Evolutionary conservation across 2,797 vertebrate genomes (phyloP).

Genomic region (Chelon auratus): DNA sequence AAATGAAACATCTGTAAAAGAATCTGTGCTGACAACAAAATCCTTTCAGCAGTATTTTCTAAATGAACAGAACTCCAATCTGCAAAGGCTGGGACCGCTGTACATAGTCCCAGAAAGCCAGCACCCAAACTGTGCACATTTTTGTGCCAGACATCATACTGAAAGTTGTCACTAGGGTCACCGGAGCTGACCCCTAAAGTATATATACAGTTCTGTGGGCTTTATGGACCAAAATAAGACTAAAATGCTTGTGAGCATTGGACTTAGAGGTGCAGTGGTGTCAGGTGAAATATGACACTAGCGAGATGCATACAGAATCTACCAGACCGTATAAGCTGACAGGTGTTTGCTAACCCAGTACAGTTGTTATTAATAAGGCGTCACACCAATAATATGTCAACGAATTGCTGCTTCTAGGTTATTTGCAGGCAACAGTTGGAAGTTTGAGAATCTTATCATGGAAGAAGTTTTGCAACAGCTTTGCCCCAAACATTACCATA

Average conservation of each 20-base stretch:
- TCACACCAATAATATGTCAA: not conserved
- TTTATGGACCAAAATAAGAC: not conserved
- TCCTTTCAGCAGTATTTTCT: too few relatives aligned
- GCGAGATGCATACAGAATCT: not conserved
- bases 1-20: too few relatives aligned
- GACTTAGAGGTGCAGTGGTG: not conserved
- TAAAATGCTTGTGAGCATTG: slow-evolving; percentile 1
- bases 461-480: slow-evolving; percentile 60
- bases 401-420: not conserved
- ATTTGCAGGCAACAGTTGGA: slow-evolving; percentile 15
- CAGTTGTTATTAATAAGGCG: not conserved
- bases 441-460: slow-evolving; percentile 18
- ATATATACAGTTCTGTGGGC: not conserved
- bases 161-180: too few relatives aligned
- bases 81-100: too few relatives aligned
- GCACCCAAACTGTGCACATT: too few relatives aligned
- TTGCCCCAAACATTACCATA: slow-evolving; percentile 66
- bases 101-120: too few relatives aligned
- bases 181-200: too few relatives aligned
- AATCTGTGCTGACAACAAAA: too few relatives aligned
- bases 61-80: too few relatives aligned
- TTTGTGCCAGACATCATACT: too few relatives aligned
- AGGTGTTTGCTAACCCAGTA: not conserved
- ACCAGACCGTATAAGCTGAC: not conserved
- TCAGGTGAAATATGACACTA: not conserved